A percentile compares a stretch with the other conserved stretches of the same genome.
These are phyloP conservation scores for Cassiopea andromeda DNA, from an alignment of 30 jellyfish, hydroid and myxozoan genomes.

Conservation along the genomic window DNA sequence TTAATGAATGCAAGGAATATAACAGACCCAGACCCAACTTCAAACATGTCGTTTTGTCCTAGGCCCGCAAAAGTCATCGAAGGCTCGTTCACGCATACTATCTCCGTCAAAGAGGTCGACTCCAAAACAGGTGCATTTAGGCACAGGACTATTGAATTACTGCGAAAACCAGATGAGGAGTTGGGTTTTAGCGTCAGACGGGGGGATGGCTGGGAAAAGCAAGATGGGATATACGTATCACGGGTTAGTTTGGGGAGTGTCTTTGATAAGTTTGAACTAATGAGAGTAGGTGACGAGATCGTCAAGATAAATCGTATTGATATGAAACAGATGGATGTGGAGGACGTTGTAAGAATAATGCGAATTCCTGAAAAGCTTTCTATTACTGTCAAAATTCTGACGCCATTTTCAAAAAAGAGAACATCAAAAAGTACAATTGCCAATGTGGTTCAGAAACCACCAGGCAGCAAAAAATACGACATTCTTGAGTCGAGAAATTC, in stretches of 20 bases:
- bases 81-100: slow-evolving; percentile 84
- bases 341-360: slow-evolving; percentile 84
- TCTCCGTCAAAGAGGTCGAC: slow-evolving; percentile 80
- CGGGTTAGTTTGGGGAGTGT: slow-evolving; percentile 85
- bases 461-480: slow-evolving; percentile 7
- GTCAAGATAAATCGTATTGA: slow-evolving; percentile 84
- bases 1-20: slow-evolving; percentile 89
- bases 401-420: slow-evolving; percentile 90
- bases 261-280: slow-evolving; percentile 79
- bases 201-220: slow-evolving; percentile 98
- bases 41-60: slow-evolving; percentile 84
- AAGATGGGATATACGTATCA: slow-evolving; percentile 83
- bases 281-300: slow-evolving; percentile 91
- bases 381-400: slow-evolving; percentile 79
- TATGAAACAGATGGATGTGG: slow-evolving; percentile 76
- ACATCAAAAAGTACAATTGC: slow-evolving; percentile 78
- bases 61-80: slow-evolving; percentile 89
- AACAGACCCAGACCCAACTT: slow-evolving; percentile 85
- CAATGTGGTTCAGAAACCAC: slow-evolving; percentile 25
- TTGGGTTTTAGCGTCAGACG: slow-evolving; percentile 88
- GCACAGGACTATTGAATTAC: slow-evolving; percentile 83
- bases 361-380: slow-evolving; percentile 87
- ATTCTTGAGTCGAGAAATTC: slow-evolving; percentile 23
- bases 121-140: slow-evolving; percentile 89
- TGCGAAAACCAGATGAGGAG: slow-evolving; percentile 83